These are phyloP conservation scores for Molossus alvarezi DNA, from an alignment of 2,797 vertebrate species.

Conservation along the genomic window DNA sequence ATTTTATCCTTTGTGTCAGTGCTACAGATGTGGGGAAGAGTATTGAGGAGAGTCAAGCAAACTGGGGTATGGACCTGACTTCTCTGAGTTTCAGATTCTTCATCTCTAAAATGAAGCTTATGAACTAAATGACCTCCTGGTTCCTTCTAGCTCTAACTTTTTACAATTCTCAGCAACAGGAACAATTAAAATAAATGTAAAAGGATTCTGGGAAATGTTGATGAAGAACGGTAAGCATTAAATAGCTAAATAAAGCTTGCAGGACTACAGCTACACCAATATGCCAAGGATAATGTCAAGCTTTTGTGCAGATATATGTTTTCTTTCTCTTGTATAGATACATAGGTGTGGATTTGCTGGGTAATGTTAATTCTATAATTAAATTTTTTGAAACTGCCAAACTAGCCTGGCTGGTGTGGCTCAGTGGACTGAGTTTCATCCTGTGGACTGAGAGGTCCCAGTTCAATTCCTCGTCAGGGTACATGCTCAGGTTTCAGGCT, in stretches of 20 bases:
- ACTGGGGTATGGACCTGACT: neutral
- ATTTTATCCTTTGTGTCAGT: neutral
- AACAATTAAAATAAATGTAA: conserved; percentile 1
- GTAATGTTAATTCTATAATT: neutral
- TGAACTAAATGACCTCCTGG: neutral
- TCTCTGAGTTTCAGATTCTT: neutral
- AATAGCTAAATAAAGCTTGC: neutral
- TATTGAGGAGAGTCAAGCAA: neutral
- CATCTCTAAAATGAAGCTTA: conserved; percentile 37
- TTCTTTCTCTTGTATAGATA: neutral
- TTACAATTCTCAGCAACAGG: conserved; percentile 44
- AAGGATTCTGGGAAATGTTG: neutral
- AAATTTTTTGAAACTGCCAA: neutral
- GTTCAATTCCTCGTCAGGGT: no score
- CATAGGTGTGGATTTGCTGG: neutral
- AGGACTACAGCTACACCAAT: neutral
- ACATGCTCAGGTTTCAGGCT: no score
- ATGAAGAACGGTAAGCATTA: neutral
- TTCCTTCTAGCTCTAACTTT: conserved; percentile 9
- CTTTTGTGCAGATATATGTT: neutral
- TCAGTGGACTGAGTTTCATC: no score
- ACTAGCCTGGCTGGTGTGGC: neutral
- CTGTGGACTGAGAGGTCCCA: no score
- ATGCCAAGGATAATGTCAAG: neutral
- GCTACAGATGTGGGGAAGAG: neutral